Base-by-base conservation (phyloP, 2,113 vertebrate species). In the Octodon degus region DNA sequence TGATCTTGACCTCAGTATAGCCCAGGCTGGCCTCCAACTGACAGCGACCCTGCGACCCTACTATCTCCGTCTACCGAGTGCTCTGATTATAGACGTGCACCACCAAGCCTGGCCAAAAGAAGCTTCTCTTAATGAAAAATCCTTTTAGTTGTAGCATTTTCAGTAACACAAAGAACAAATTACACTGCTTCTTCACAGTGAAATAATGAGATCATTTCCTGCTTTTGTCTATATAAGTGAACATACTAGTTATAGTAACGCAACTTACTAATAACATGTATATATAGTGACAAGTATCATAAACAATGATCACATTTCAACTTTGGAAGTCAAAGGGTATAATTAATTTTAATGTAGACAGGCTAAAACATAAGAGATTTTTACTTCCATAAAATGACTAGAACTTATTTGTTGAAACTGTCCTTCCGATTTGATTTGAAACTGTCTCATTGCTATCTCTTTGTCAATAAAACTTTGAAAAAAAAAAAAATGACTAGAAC, bases 301-400 rank as follows among this genome's bases (percentile, higher is more conserved):
- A 96, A 63, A 58, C 32, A 89, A 93, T 85, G 88, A 67, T 30
- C 58, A 68, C 16, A 91, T 89, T 89, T 89, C 63, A 89, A 92
- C 53, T 91, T 47, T 95, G 25, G 70, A 94, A 91, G 58, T 88
- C 58, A 95, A 90, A 88, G 12, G n/a, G 27, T 86, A 50, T 50
- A 85, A 89, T 63, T 70, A 94, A 95, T 91, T 88, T 91, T 65
- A 96, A 47, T 79, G 34, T 11, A 89, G 22, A 94, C 0, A 47
- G 32, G 17, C 84, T 87, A 95, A 89, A 94, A 94, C 34, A 58
- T 5, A 53, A 53, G 37, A 93, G 5, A 93, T 20, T 22, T 62
- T 67, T n/a, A 76, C n/a, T 93, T 89, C 20, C 62, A 93, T 70
- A 60, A 86, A 86, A 86, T 74, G 13, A 92, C 37, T 67, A 92